Conservation (phyloP, 2,888 invertebrate genomes). For the Pyrgus malvae region DNA sequence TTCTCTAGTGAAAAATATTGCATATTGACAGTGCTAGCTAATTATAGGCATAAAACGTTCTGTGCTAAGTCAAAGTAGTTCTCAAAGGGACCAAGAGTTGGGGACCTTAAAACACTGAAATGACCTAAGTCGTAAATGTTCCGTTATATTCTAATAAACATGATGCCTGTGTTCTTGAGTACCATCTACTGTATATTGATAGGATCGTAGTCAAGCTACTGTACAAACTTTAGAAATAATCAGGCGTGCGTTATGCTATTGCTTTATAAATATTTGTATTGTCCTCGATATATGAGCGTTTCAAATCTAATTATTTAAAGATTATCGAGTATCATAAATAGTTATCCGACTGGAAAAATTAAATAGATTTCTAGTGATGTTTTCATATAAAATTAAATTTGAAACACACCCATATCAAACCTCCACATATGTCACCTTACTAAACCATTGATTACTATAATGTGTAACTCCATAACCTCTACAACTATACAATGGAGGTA, state of each 20-base stretch:
- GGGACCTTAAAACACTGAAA: too few relatives aligned
- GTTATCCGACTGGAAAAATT: too few relatives aligned
- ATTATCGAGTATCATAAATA: neutral
- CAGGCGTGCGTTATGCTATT: slow-evolving; percentile 50
- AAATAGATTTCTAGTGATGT: too few relatives aligned
- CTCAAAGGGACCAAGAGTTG: too few relatives aligned
- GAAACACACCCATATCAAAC: slow-evolving; percentile 31
- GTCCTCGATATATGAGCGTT: neutral
- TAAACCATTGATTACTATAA: slow-evolving; percentile 48
- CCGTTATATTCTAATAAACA: too few relatives aligned
- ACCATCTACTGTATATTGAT: slow-evolving; percentile 37
- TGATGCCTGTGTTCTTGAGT: too few relatives aligned
- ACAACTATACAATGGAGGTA: slow-evolving; percentile 69
- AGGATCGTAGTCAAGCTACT: slow-evolving; percentile 40
- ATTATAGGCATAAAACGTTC: too few relatives aligned
- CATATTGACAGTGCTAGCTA: too few relatives aligned
- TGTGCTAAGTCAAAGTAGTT: too few relatives aligned
- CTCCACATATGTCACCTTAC: slow-evolving; percentile 33
- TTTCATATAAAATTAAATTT: neutral
- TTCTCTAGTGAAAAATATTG: too few relatives aligned
- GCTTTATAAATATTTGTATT: slow-evolving; percentile 42
- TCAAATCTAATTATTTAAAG: neutral
- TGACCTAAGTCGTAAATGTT: too few relatives aligned
- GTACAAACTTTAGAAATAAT: slow-evolving; percentile 38
- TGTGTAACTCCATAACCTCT: slow-evolving; percentile 55